A percentile compares a stretch with the other conserved stretches of the same genome.
Conservation (phyloP, 92 coral and sea anemone species). For the Hydrozoanthus gracilis region DNA sequence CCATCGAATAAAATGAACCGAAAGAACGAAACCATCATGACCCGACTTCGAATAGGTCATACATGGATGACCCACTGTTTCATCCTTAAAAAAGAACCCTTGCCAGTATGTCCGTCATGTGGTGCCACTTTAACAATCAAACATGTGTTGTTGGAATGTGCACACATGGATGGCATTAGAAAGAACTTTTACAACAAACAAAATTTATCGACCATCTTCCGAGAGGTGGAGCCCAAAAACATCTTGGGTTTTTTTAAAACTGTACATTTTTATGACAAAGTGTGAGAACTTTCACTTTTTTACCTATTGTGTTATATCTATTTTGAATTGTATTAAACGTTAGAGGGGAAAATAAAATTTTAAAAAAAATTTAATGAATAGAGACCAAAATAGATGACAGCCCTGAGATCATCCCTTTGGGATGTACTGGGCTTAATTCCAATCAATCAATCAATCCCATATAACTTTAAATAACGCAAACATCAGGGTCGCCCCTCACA, state of each 20-base stretch:
- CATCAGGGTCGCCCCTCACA: not conserved
- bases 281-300: no score
- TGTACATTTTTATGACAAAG: not conserved
- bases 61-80: no score
- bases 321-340: not conserved
- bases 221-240: not conserved
- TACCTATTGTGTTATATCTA: not conserved
- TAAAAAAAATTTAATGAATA: no score
- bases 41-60: not conserved
- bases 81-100: no score
- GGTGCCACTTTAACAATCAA: not conserved
- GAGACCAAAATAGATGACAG: not conserved
- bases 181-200: no score
- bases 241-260: not conserved
- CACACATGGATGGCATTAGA: no score
- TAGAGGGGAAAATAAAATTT: not conserved
- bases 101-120: not conserved
- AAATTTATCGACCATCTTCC: not conserved
- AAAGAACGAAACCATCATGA: not conserved
- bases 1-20: not conserved
- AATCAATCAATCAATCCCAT: not conserved
- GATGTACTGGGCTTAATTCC: not conserved
- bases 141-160: not conserved
- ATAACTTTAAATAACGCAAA: constrained; percentile 1
- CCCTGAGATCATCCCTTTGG: no score